These are phyloP conservation scores for Heterotilapia buettikoferi DNA, from an alignment of 2,113 vertebrate genomes.

Conservation along the genomic window DNA sequence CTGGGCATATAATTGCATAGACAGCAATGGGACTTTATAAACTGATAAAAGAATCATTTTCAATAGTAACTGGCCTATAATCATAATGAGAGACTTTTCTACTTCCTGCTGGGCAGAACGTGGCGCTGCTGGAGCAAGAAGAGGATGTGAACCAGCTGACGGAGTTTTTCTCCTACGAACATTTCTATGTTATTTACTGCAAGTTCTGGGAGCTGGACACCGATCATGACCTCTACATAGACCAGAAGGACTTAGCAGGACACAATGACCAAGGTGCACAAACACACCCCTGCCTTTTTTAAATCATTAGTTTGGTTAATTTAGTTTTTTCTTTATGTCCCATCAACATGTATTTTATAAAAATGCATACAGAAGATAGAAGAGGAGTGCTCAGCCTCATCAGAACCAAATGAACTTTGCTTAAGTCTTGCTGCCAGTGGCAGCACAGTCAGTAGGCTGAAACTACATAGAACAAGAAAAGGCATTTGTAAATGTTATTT, in stretches of 20 bases:
- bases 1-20: background rate
- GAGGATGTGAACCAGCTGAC: conserved; percentile 93
- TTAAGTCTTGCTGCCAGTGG: background rate
- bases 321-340: background rate
- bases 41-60: background rate
- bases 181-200: conserved; percentile 97
- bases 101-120: conserved; percentile 67
- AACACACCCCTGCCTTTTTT: background rate
- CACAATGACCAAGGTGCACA: conserved; percentile 88
- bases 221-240: conserved; percentile 92
- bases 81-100: background rate
- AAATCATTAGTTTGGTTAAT: background rate
- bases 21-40: background rate
- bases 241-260: conserved; percentile 83
- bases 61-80: background rate
- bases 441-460: background rate
- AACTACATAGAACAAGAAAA: background rate
- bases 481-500: background rate
- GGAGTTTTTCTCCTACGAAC: conserved; percentile 95
- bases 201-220: conserved; percentile 98
- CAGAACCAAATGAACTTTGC: background rate
- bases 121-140: conserved; percentile 87
- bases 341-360: background rate
- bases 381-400: background rate
- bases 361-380: background rate